Base-by-base conservation (phyloP, 64 coral and sea anemone genomes). In the Pocillopora damicornis region DNA sequence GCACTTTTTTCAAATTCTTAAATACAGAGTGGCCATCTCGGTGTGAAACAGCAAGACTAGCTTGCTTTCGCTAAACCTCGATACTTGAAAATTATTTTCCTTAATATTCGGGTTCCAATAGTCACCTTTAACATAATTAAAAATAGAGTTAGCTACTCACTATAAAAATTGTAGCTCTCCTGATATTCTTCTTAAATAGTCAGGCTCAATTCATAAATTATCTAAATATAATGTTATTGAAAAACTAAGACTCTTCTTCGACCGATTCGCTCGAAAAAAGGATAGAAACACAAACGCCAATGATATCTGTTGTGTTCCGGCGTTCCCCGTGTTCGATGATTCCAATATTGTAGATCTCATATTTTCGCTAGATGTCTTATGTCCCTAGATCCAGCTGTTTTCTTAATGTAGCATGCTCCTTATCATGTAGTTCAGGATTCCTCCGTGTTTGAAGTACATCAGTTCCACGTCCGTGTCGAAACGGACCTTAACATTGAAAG, bases 351-450 rank as follows among this genome's bases (percentile, higher is more conserved):
- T 30, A 30, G 30, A 30, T 30, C 30, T 30, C 30, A 30, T 30
- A 30, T 30, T 30, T 30, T 30, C 30, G 30, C 30, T 30, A 30
- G 30, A 30, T 30, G 30, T 30, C 30, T 0, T 30, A 75, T 20
- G 34, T 15, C 26, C 18, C 35, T 15, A 64, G 9, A 12, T 77
- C 63, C 79, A 83, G 76, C 25, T 37, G 90, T 68, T 8, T 35
- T 67, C 22, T 89, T 77, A 95, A 56, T 88, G 15, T 4, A 96
- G 83, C 97, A 99, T 99, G 73, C 97, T 88, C 92, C 97, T 87
- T 73, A 99, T 99, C 97, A 99, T 99, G 85, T 99, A 99, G 76
- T 99, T 99, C 11, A 99, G 90, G 61, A 99, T 99, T 26, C 97
- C 97, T 18, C 97, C 97, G 68, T 99, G 77, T 63, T 93, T 94